Percentiles rank a stretch among this genome's conserved stretches.
These are phyloP conservation scores for Tiphia femorata DNA, from an alignment of 2,888 invertebrate species.

Conservation along the genomic window DNA sequence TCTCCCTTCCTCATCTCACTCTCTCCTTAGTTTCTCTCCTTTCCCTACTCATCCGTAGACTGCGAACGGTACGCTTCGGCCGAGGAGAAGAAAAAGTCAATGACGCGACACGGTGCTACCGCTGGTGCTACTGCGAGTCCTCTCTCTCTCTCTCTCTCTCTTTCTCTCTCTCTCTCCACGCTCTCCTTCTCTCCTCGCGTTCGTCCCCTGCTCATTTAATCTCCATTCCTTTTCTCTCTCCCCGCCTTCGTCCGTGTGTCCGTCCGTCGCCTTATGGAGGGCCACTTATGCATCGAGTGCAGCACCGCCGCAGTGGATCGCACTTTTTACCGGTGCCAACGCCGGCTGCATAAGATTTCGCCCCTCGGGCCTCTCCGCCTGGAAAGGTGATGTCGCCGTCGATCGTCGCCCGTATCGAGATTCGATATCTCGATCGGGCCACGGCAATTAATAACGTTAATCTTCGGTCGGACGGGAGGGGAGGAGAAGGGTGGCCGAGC, in stretches of 20 bases:
- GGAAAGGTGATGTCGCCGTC: conserved; percentile 40
- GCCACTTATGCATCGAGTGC: conserved; percentile 30
- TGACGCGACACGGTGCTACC: not conserved
- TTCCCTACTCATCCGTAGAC: not conserved
- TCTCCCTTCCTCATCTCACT: conserved; percentile 7
- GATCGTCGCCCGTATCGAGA: conserved; percentile 21
- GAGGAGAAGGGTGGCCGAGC: not conserved
- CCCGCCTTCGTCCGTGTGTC: not conserved
- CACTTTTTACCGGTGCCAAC: conserved; percentile 24
- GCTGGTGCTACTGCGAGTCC: not conserved
- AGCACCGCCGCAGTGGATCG: conserved; percentile 1
- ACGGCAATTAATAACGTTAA: conserved; percentile 41
- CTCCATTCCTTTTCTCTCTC: conserved; percentile 1
- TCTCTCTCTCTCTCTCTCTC: conserved; percentile 1
- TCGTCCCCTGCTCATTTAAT: conserved; percentile 1
- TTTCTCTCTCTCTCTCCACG: not conserved
- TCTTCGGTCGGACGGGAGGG: conserved; percentile 8
- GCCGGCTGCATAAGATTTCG: conserved; percentile 25
- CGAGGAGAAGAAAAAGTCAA: not conserved
- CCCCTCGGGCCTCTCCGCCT: conserved; percentile 20
- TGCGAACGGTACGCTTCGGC: not conserved
- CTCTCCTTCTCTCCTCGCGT: not conserved
- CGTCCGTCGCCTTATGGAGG: conserved; percentile 1
- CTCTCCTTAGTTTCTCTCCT: conserved; percentile 8
- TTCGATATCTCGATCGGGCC: conserved; percentile 40